Conservation (phyloP, 2,113 vertebrate genomes). For the Oreochromis spilurus region DNA sequence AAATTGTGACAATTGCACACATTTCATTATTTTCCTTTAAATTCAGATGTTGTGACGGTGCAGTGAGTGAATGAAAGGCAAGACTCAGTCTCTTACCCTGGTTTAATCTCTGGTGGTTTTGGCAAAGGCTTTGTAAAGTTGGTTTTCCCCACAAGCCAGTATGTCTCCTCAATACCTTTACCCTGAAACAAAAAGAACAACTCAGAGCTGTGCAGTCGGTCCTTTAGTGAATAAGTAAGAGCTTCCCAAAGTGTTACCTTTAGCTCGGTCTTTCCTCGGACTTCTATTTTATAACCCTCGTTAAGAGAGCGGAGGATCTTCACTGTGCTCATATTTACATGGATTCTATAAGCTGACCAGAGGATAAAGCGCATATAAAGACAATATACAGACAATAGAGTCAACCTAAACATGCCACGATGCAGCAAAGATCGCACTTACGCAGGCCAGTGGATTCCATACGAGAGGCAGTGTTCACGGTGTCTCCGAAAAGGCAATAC, state of each 20-base stretch:
- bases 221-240: not conserved
- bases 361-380: not conserved
- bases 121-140: constrained; percentile 84
- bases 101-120: constrained; percentile 80
- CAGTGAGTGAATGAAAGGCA: not conserved
- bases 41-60: not conserved
- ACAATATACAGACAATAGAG: not conserved
- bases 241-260: constrained; percentile 72
- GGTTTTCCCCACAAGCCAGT: constrained; percentile 85
- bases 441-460: constrained; percentile 92
- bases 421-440: constrained; percentile 60
- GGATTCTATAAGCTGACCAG: constrained; percentile 93
- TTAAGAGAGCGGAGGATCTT: constrained; percentile 79
- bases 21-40: not conserved
- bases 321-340: constrained; percentile 85
- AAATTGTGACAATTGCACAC: not conserved
- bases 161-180: constrained; percentile 90
- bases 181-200: constrained; percentile 69
- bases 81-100: constrained; percentile 77
- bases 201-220: not conserved
- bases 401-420: not conserved
- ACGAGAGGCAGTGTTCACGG: constrained; percentile 85
- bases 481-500: constrained; percentile 94
- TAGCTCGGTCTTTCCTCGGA: constrained; percentile 84
- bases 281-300: constrained; percentile 85